Conservation (phyloP, 2,888 invertebrate genomes). For the Octonoba sinensis region DNA sequence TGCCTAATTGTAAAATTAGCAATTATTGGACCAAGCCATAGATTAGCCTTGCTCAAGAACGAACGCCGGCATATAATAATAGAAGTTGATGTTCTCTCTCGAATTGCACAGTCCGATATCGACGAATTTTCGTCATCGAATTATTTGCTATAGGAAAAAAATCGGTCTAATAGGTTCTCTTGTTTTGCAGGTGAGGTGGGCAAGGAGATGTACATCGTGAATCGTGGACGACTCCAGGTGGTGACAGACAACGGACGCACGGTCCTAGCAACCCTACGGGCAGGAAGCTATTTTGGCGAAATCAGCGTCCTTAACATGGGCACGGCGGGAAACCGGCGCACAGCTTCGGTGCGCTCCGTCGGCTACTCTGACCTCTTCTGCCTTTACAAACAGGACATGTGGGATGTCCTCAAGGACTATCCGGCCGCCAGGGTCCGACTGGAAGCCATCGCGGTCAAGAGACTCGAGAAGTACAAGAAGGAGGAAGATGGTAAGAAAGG, state of each 20-base stretch:
- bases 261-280: conserved; percentile 95
- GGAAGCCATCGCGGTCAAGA: conserved; percentile 96
- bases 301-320: conserved; percentile 99
- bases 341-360: conserved; percentile 97
- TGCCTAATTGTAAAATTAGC: too few species aligned
- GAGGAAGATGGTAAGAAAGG: conserved; percentile 72
- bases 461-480: conserved; percentile 96
- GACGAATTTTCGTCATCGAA: too few species aligned
- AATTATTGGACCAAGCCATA: too few species aligned
- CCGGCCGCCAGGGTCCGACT: conserved; percentile 78
- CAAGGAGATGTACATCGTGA: conserved; percentile 99
- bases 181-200: conserved; percentile 90
- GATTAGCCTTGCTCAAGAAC: too few species aligned
- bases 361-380: conserved; percentile 99
- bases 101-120: too few species aligned
- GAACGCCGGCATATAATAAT: too few species aligned
- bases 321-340: conserved; percentile 98
- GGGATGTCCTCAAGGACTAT: conserved; percentile 96
- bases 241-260: conserved; percentile 95
- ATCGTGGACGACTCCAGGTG: conserved; percentile 93
- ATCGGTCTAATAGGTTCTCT: too few species aligned
- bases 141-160: too few species aligned
- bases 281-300: conserved; percentile 99
- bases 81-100: too few species aligned
- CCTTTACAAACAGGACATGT: conserved; percentile 97